phyloP scores from a whole-genome alignment of 1,140 invertebrate species.

The Anastatus disparis region DNA sequence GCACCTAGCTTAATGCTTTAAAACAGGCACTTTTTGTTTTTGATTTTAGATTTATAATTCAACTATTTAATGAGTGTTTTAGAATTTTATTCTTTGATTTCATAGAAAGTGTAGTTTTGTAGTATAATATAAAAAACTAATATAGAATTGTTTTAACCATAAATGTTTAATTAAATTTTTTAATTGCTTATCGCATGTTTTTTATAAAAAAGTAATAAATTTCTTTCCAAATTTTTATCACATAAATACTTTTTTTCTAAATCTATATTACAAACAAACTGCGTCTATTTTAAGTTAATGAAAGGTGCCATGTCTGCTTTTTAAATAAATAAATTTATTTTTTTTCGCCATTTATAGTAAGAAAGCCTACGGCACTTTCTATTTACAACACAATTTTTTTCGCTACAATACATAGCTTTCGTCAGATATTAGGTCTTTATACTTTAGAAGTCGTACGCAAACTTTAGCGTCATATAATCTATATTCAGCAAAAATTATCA shows the following conservation, averaged over 20 bases:
- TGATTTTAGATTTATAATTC: no score
- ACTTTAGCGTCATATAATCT: not conserved
- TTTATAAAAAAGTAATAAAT: no score
- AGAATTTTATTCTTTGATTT: not conserved
- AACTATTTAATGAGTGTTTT: not conserved
- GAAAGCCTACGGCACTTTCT: constrained; percentile 7
- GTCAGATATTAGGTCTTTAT: not conserved
- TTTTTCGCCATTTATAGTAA: not conserved
- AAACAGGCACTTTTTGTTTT: constrained; percentile 33
- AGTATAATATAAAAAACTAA: not conserved
- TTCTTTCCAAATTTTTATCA: no score
- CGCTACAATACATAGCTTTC: not conserved
- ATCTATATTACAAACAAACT: not conserved
- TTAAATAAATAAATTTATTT: constrained; percentile 13
- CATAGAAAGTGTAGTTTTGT: not conserved
- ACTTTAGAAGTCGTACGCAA: constrained; percentile 2
- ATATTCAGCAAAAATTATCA: constrained; percentile 22
- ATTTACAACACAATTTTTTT: constrained; percentile 25
- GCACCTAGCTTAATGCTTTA: constrained; percentile 8
- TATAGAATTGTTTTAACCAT: no score
- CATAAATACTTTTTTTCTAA: no score
- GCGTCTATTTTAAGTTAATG: constrained; percentile 15
- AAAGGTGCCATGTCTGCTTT: constrained; percentile 19
- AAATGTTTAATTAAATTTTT: no score
- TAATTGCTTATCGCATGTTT: no score